Conservation (phyloP, 2,888 invertebrate species). For the Siphlonurus alternatus region DNA sequence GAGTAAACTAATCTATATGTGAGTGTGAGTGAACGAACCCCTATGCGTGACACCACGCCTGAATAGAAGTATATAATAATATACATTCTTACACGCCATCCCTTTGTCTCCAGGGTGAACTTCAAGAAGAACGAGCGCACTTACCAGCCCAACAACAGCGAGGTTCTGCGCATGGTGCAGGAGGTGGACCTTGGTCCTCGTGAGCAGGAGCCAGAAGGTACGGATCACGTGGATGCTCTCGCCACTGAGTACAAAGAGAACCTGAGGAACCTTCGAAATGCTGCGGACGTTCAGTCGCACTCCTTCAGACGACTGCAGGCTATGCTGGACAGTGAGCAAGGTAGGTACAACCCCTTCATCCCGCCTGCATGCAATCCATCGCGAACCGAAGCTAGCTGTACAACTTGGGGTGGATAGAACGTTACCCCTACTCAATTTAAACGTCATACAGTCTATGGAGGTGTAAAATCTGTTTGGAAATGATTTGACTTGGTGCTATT, state of each 20-base stretch:
- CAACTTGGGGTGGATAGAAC: too few species aligned
- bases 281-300: conserved; percentile 16
- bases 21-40: too few species aligned
- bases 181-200: conserved; percentile 69
- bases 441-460: too few species aligned
- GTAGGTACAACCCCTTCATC: conserved; percentile 5
- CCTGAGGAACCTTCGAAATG: conserved; percentile 7
- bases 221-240: background rate
- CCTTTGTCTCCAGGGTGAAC: too few species aligned
- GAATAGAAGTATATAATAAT: too few species aligned
- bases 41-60: too few species aligned
- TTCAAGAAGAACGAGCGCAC: conserved; percentile 90
- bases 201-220: conserved; percentile 49
- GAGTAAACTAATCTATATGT: too few species aligned
- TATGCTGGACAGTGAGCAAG: conserved; percentile 14
- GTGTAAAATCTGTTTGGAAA: too few species aligned
- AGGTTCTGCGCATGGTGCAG: conserved; percentile 78
- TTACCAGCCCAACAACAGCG: conserved; percentile 64
- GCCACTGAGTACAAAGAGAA: conserved; percentile 2
- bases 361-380: background rate
- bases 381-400: too few species aligned
- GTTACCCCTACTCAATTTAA: too few species aligned
- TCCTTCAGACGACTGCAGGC: conserved; percentile 17
- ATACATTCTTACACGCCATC: too few species aligned
- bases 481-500: too few species aligned